Evolutionary conservation across 2,888 invertebrate genomes (phyloP).

Genomic region (Phyllotreta cruciferae): DNA sequence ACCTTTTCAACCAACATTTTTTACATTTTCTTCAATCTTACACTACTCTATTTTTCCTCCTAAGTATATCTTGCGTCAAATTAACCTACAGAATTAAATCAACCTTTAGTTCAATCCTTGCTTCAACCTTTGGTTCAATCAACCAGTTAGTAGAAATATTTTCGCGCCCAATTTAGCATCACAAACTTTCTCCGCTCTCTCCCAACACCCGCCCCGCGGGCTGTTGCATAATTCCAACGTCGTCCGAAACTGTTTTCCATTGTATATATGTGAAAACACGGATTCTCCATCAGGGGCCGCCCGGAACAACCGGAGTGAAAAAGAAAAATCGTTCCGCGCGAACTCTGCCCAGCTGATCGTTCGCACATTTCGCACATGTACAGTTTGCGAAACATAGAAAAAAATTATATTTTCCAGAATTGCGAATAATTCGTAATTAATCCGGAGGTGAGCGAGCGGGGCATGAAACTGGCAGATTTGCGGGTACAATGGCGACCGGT

Average conservation of each 20-base stretch:
- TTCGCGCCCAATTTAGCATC: not conserved
- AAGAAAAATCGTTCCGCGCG: conserved; percentile 31
- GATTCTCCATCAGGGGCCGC: conserved; percentile 51
- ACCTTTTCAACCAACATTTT: too few species aligned
- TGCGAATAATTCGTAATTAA: not conserved
- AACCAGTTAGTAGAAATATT: not conserved
- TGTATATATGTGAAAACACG: conserved; percentile 51
- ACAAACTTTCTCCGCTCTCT: not conserved
- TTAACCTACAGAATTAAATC: too few species aligned
- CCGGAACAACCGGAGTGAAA: conserved; percentile 37
- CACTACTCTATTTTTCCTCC: too few species aligned
- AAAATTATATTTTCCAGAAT: not conserved
- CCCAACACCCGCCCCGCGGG: conserved; percentile 28
- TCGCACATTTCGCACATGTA: conserved; percentile 36
- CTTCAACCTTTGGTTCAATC: too few species aligned
- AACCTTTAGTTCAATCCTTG: too few species aligned
- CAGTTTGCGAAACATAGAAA: too few species aligned
- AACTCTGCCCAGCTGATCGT: conserved; percentile 41
- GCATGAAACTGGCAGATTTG: conserved; percentile 37
- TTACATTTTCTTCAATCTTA: too few species aligned
- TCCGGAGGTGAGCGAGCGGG: conserved; percentile 10
- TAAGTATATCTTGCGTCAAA: too few species aligned
- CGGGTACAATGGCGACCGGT: conserved; percentile 37
- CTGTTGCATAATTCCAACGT: conserved; percentile 43
- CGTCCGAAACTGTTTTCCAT: conserved; percentile 48